Base-by-base conservation (phyloP, 2,113 vertebrate species). In the Phaetusa simplex region DNA sequence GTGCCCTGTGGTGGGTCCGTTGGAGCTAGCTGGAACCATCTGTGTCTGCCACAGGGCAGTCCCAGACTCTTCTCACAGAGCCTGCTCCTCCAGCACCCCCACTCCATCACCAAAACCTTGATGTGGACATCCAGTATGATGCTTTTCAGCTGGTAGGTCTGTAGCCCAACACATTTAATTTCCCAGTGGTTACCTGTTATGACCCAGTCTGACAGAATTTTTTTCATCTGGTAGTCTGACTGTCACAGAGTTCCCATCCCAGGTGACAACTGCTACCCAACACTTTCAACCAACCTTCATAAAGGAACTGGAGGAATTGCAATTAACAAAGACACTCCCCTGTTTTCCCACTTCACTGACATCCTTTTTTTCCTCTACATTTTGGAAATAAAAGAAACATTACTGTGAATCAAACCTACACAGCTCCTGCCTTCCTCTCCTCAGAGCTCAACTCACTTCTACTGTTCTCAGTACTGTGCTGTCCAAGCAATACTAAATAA, bases 21-120 rank as follows among this genome's bases (percentile, higher is more conserved):
- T 58, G 11, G 9, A 69, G 21, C 6, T 0, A 0, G 3, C 2
- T 72, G 36, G 15, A 69, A 58, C 6, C 4, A 6, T 6, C 16
- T 64, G 19, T 42, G 11, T 34, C 24, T 38, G 19, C 8, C 9
- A 62, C 8, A 8, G 12, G 5, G 13, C 34, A 79, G 18, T 13
- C 42, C 17, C 3, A 0, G 18, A 8, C 23, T 21, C 5, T 55
- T 9, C n/a, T 61, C 26, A 5, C 8, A 40, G 23, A 86, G 14
- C 11, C 8, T 40, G 8, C 6, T 80, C 42, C 36, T 73, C 12
- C 36, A 52, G 15, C n/a, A 22, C 20, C 22, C 29, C 15, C n/a
- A 9, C 13, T 4, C 27, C 2, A 1, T 13, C 29, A 50, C 32
- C 24, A 76, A 45, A 80, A 52, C 11, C 29, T 79, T 58, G 8